Evolutionary conservation across 2,113 vertebrate species (phyloP).

Genomic region (Apteryx owenii): DNA sequence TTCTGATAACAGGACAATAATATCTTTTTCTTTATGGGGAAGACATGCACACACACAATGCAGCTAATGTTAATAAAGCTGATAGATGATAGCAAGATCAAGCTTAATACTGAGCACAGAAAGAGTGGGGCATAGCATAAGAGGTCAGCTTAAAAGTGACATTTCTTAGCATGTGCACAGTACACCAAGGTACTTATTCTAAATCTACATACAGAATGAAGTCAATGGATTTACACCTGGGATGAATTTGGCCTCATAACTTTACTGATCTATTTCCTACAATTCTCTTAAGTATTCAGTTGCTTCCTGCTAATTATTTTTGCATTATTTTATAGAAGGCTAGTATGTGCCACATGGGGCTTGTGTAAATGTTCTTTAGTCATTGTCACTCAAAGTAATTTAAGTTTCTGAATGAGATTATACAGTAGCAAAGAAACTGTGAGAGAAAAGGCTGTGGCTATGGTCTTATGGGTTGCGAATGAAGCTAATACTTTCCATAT

Average conservation of each 20-base stretch:
- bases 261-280: conserved; percentile 63
- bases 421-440: background rate
- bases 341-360: background rate
- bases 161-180: background rate
- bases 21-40: background rate
- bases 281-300: conserved; percentile 53
- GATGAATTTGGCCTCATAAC: conserved; percentile 57
- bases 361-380: conserved; percentile 53
- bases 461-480: background rate
- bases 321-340: conserved; percentile 50
- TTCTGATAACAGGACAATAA: background rate
- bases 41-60: background rate
- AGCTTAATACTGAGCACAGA: background rate
- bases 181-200: background rate
- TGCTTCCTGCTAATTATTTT: conserved; percentile 72
- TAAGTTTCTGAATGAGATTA: conserved; percentile 56
- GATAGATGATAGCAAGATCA: background rate
- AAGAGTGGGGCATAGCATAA: background rate
- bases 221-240: conserved; percentile 36
- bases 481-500: background rate
- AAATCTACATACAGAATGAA: conserved; percentile 6
- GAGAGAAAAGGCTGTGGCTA: background rate
- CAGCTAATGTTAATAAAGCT: background rate
- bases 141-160: conserved; percentile 30
- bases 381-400: conserved; percentile 54